These are phyloP conservation scores for Tetramorium bicarinatum DNA, from an alignment of 2,888 invertebrate genomes.

Conservation along the genomic window DNA sequence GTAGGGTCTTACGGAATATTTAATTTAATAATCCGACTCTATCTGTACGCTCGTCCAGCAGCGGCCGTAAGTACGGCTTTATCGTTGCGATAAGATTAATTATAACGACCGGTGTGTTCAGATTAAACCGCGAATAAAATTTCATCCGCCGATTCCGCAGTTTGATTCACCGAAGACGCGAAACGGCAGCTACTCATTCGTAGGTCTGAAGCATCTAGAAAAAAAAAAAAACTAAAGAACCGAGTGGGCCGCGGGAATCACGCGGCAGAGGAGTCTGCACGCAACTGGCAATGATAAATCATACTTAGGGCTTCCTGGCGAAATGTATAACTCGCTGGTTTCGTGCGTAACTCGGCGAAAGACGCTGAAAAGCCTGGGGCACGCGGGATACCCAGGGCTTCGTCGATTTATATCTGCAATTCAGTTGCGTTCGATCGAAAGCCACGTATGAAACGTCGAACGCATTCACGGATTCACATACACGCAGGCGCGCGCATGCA, in stretches of 20 bases:
- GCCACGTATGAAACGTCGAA: constrained; percentile 33
- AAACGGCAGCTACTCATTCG: constrained; percentile 1
- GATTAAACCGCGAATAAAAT: constrained; percentile 8
- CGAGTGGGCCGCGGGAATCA: neutral
- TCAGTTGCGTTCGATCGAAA: constrained; percentile 67
- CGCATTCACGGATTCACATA: neutral
- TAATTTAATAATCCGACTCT: constrained; percentile 72
- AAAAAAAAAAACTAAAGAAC: neutral
- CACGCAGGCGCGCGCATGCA: neutral
- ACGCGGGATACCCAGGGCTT: constrained; percentile 59
- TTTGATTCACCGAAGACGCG: constrained; percentile 38
- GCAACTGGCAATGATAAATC: constrained; percentile 74
- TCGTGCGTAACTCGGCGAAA: constrained; percentile 75
- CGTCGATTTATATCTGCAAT: constrained; percentile 74
- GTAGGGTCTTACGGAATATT: constrained; percentile 69
- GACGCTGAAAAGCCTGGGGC: constrained; percentile 73
- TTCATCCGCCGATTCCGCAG: constrained; percentile 1
- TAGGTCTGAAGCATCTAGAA: neutral
- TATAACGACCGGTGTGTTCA: constrained; percentile 33
- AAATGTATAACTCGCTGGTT: constrained; percentile 68
- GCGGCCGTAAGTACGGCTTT: constrained; percentile 46
- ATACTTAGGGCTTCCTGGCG: constrained; percentile 71
- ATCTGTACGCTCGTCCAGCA: constrained; percentile 28
- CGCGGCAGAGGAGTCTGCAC: constrained; percentile 33
- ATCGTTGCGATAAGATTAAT: constrained; percentile 61